phyloP scores from a whole-genome alignment of 2,888 invertebrate genomes.

The Epinotia bilunana region DNA sequence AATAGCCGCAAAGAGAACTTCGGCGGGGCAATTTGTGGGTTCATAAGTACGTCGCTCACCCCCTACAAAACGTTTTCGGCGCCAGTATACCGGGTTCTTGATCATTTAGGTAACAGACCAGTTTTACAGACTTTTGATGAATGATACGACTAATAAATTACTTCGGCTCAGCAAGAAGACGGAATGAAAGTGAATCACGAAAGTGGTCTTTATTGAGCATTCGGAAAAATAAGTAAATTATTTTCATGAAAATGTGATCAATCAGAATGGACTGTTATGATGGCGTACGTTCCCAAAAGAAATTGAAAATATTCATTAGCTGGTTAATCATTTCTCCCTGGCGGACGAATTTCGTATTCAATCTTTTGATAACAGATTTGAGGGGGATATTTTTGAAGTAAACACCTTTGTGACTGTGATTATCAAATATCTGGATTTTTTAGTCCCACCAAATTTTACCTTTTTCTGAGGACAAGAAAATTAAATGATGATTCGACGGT shows the following conservation, averaged over 20 bases:
- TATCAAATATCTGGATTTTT: not conserved
- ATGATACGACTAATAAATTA: conserved; percentile 36
- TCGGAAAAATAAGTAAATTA: conserved; percentile 15
- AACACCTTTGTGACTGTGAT: not conserved
- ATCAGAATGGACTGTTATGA: conserved; percentile 1
- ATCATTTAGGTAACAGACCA: conserved; percentile 46
- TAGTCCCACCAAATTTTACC: not conserved
- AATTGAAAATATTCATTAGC: conserved; percentile 36
- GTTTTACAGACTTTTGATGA: conserved; percentile 37
- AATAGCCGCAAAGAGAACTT: conserved; percentile 58
- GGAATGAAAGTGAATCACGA: conserved; percentile 2
- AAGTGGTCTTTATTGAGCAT: not conserved
- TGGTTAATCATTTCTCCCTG: conserved; percentile 15
- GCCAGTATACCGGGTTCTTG: conserved; percentile 46
- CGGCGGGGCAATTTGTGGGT: conserved; percentile 57
- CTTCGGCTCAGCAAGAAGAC: not conserved
- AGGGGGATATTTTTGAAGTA: not conserved
- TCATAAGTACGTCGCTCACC: conserved; percentile 55
- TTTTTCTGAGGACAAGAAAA: not conserved
- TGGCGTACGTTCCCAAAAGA: conserved; percentile 19
- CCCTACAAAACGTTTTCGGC: conserved; percentile 58
- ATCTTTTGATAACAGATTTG: conserved; percentile 25
- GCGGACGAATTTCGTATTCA: not conserved
- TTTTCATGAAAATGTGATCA: conserved; percentile 30
- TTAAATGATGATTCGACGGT: not conserved